Base-by-base conservation (phyloP, 2,888 invertebrate species). In the Limnephilus rhombicus region DNA sequence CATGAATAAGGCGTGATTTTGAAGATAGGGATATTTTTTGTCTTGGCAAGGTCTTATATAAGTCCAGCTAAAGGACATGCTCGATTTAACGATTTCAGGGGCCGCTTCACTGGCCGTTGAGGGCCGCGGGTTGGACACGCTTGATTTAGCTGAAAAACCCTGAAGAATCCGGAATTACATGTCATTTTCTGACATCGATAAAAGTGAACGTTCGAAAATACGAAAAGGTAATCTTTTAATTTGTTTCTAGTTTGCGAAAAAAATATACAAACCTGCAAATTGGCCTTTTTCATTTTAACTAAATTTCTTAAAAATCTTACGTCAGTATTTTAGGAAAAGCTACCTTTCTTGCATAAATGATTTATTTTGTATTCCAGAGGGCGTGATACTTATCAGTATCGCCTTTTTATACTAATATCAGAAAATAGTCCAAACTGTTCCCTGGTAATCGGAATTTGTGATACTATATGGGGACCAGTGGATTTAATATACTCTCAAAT, bases 1-100 rank as follows among this genome's bases (percentile, higher is more conserved):
- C 68, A 68, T 68, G 68, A 68, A 68, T 68, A 68, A 68, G 68
- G 68, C 68, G 68, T 68, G 68, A 68, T 68, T 68, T 68, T 68
- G 68, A n/a, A 68, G 68, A 68, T 68, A 68, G 68, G 24, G 18
- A 0, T 68, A n/a, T 68, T 68, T 68, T 45, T 68, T 68, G 24
- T 68, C 68, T 7, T 24, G 24, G 68, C 68, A 24, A 68, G 24
- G 68, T n/a, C 68, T 68, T 68, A 68, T 68, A 68, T 68, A 68
- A 68, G 68, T 68, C 68, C 68, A 9, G 68, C 24, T 7, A 24
- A 68, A 68, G 24, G 68, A 24, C 68, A 68, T 68, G 68, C 24
- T 68, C 68, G 68, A 68, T 68, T 68, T 68, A 68, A 68, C 68
- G 68, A 68, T 68, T 68, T 68, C 24, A 68, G 7, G 68, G 68